Percentiles rank a stretch among this genome's conserved stretches.
Evolutionary conservation across 2,113 vertebrate genomes (phyloP).

Genomic region (Oriolus oriolus): DNA sequence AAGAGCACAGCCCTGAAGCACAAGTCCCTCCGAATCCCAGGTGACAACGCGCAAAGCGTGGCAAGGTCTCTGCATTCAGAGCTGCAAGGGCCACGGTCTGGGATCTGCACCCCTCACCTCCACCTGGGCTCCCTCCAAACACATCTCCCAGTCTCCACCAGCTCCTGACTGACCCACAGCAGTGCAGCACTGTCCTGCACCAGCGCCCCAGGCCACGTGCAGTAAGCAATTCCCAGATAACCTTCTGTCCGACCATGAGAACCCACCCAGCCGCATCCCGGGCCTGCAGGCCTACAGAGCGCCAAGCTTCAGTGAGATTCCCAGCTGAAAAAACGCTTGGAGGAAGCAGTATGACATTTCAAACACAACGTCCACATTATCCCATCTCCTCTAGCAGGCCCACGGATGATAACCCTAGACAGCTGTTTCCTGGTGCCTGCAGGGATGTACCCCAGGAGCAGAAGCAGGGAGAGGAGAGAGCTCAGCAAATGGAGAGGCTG

Average conservation of each 20-base stretch:
- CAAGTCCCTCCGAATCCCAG: accelerated
- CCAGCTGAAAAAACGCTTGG: neutral
- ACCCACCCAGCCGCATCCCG: neutral
- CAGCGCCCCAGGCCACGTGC: neutral
- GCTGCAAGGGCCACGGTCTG: no score
- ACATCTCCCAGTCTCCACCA: neutral
- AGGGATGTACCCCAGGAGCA: neutral
- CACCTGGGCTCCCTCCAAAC: neutral
- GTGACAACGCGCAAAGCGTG: accelerated
- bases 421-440: neutral
- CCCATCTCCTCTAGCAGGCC: neutral
- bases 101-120: neutral
- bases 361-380: neutral
- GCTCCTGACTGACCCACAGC: neutral
- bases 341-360: neutral
- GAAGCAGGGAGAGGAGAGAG: neutral
- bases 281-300: accelerated
- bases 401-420: neutral
- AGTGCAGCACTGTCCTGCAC: neutral
- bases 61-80: neutral
- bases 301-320: neutral
- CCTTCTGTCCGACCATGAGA: neutral
- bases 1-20: neutral
- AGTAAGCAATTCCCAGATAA: neutral
- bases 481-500: neutral